phyloP scores from a whole-genome alignment of 2,888 invertebrate genomes.

The Lumbricus terrestris region DNA sequence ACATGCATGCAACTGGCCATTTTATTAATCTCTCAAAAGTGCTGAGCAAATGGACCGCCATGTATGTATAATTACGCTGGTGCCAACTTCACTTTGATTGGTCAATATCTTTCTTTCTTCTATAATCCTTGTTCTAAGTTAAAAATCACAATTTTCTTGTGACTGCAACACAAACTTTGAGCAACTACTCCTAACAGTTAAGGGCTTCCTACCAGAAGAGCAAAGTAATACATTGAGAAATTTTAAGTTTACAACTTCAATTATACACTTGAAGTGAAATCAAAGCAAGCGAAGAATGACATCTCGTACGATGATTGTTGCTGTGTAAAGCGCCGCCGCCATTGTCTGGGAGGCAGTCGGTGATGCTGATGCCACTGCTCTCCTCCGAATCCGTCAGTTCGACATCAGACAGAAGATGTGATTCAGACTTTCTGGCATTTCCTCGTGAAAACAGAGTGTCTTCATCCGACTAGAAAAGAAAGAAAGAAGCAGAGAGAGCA shows the following conservation, averaged over 20 bases:
- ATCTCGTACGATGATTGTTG: background rate
- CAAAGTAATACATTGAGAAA: background rate
- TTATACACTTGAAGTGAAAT: background rate
- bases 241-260: background rate
- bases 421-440: background rate
- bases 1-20: too few relatives aligned
- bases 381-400: slow-evolving; percentile 52
- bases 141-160: too few relatives aligned
- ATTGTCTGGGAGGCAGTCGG: slow-evolving; percentile 51
- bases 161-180: too few relatives aligned
- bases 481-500: background rate
- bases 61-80: too few relatives aligned
- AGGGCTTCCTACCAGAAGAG: too few relatives aligned
- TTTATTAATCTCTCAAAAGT: too few relatives aligned
- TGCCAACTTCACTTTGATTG: too few relatives aligned
- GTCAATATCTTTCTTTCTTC: too few relatives aligned
- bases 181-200: too few relatives aligned
- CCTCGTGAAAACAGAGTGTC: background rate
- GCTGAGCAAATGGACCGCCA: too few relatives aligned
- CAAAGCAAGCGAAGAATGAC: background rate
- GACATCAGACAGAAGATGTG: slow-evolving; percentile 42
- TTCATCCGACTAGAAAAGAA: background rate
- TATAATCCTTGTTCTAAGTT: too few relatives aligned
- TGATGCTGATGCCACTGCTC: slow-evolving; percentile 54
- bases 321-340: slow-evolving; percentile 28